A percentile compares a stretch with the other conserved stretches of the same genome.
phyloP scores from a whole-genome alignment of 1,140 invertebrate genomes.

The Drosophila neocordata region DNA sequence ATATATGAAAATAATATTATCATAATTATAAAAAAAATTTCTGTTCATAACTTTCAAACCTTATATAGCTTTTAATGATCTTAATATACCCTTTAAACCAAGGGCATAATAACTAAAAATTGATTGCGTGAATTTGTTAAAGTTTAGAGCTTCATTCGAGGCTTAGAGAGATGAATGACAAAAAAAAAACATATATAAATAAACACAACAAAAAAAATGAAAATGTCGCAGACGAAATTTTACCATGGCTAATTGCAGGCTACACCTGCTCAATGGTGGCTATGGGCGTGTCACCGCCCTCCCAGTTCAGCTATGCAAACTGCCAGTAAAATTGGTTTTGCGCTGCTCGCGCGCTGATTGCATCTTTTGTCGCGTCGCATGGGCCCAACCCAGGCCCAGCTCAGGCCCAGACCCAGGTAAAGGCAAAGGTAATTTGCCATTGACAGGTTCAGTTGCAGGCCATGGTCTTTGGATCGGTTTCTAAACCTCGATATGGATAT shows the following conservation, averaged over 20 bases:
- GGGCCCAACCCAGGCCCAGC: conserved; percentile 29
- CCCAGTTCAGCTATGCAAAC: conserved; percentile 60
- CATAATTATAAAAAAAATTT: too few relatives aligned
- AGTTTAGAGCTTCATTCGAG: conserved; percentile 75
- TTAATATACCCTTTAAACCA: background rate
- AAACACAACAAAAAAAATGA: background rate
- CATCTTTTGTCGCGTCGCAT: conserved; percentile 75
- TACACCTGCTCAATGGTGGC: conserved; percentile 55
- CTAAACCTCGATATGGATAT: conserved; percentile 33
- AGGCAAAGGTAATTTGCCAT: conserved; percentile 64
- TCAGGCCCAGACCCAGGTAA: conserved; percentile 39
- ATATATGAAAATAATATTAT: too few relatives aligned
- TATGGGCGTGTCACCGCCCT: conserved; percentile 52
- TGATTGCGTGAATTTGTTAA: conserved; percentile 78
- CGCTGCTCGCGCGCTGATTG: conserved; percentile 45
- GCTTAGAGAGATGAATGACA: background rate
- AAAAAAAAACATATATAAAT: conserved; percentile 6
- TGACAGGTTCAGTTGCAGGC: conserved; percentile 66
- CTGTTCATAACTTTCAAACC: too few relatives aligned
- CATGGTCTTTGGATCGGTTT: conserved; percentile 19
- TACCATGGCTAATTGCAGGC: conserved; percentile 62
- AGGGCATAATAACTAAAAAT: conserved; percentile 31
- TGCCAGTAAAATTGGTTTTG: conserved; percentile 15
- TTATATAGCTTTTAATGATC: background rate
- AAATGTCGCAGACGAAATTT: conserved; percentile 62